These are phyloP conservation scores for Erannis defoliaria DNA, from an alignment of 2,888 invertebrate genomes.

Conservation along the genomic window DNA sequence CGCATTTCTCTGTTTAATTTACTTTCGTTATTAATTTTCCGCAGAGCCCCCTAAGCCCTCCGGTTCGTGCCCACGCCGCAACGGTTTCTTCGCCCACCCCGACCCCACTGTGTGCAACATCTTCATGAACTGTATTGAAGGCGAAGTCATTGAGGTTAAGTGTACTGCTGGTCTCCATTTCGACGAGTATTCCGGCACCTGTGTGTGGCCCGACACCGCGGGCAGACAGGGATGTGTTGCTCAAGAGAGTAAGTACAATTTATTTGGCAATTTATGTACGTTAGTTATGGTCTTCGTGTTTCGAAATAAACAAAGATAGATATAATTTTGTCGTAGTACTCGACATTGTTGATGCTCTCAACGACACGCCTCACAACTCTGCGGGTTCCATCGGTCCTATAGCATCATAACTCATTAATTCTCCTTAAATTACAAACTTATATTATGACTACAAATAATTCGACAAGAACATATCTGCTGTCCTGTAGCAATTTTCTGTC, in stretches of 20 bases:
- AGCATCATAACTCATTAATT: too few species aligned
- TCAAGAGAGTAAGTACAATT: slow-evolving; percentile 80
- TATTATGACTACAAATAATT: too few species aligned
- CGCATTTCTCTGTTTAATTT: not conserved
- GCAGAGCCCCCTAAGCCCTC: slow-evolving; percentile 92
- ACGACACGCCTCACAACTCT: too few species aligned
- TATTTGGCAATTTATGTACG: not conserved
- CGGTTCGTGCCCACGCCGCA: slow-evolving; percentile 92
- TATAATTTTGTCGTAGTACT: too few species aligned
- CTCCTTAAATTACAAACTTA: too few species aligned
- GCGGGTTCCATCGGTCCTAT: too few species aligned
- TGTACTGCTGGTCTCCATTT: slow-evolving; percentile 96
- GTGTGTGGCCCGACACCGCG: slow-evolving; percentile 95
- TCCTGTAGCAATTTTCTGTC: too few species aligned
- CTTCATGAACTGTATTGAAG: slow-evolving; percentile 96
- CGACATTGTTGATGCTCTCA: too few species aligned
- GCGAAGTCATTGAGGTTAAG: slow-evolving; percentile 91
- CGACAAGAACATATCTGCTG: too few species aligned
- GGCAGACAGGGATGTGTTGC: slow-evolving; percentile 91
- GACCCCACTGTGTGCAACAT: slow-evolving; percentile 93
- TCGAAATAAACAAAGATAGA: too few species aligned
- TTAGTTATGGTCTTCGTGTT: too few species aligned
- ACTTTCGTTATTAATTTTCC: not conserved
- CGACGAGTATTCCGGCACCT: slow-evolving; percentile 95
- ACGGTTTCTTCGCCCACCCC: slow-evolving; percentile 97